These are phyloP conservation scores for Rissa tridactyla DNA, from an alignment of 2,113 vertebrate genomes.

Conservation along the genomic window DNA sequence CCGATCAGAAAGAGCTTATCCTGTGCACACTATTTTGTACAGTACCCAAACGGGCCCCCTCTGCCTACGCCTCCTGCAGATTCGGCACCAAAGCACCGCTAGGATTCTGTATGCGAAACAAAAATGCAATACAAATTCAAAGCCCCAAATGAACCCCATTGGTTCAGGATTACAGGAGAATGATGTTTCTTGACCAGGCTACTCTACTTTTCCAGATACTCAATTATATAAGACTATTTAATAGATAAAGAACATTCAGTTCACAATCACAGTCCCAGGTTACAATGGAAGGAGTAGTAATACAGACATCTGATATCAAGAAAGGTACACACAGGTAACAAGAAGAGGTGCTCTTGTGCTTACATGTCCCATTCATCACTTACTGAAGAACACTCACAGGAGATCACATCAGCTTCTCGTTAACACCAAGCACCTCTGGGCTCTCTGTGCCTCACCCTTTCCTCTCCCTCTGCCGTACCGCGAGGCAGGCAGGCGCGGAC, in stretches of 20 bases:
- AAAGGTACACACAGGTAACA: slow-evolving; percentile 10
- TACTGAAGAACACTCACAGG: slow-evolving; percentile 54
- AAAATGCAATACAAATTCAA: not conserved
- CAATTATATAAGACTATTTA: slow-evolving; percentile 35
- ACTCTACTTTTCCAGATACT: not conserved
- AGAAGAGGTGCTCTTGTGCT: slow-evolving; percentile 46
- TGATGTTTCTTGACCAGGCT: not conserved
- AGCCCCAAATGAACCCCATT: not conserved
- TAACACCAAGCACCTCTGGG: slow-evolving; percentile 11
- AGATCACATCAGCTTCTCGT: slow-evolving; percentile 8
- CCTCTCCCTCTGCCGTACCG: not conserved
- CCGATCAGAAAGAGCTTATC: not conserved
- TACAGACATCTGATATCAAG: slow-evolving; percentile 31
- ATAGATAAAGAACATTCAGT: slow-evolving; percentile 23
- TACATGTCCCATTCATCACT: slow-evolving; percentile 48
- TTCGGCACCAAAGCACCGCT: not conserved
- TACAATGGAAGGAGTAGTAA: slow-evolving; percentile 39
- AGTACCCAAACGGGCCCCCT: not conserved
- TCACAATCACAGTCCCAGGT: slow-evolving; percentile 45
- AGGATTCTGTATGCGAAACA: not conserved
- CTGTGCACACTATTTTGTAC: not conserved
- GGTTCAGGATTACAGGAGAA: not conserved
- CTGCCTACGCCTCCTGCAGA: not conserved
- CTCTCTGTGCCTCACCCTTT: not conserved
- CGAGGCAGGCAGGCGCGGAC: not conserved